phyloP scores from a whole-genome alignment of 1,140 invertebrate species.

The Drosophila burlai region DNA sequence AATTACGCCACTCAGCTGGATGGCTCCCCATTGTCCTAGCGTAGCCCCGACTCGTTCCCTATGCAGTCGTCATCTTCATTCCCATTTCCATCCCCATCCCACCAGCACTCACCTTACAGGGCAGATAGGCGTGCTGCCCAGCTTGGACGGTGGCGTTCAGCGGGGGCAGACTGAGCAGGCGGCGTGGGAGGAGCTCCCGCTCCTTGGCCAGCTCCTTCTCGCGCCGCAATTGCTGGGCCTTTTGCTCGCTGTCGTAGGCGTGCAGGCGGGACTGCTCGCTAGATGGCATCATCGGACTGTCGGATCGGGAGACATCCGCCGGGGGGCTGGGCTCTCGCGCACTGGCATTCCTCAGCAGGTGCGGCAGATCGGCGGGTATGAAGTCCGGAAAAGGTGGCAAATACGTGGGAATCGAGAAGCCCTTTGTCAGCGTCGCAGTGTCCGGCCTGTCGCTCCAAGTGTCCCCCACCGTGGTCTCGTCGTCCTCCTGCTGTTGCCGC shows the following conservation, averaged over 20 bases:
- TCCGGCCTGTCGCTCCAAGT: slow-evolving; percentile 68
- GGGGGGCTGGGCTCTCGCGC: not conserved
- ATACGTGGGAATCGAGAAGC: slow-evolving; percentile 76
- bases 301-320: slow-evolving; percentile 8
- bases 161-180: slow-evolving; percentile 62
- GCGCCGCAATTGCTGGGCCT: slow-evolving; percentile 60
- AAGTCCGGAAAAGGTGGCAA: slow-evolving; percentile 77
- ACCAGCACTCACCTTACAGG: slow-evolving; percentile 89
- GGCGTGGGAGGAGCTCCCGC: slow-evolving; percentile 52
- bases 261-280: slow-evolving; percentile 51
- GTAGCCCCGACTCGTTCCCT: not conserved
- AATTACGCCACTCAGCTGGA: slow-evolving; percentile 52
- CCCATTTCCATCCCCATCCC: not conserved
- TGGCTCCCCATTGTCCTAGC: slow-evolving; percentile 17
- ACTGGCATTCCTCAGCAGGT: slow-evolving; percentile 36
- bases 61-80: not conserved
- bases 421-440: slow-evolving; percentile 73
- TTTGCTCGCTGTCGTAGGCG: slow-evolving; percentile 75
- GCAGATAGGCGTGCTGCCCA: slow-evolving; percentile 93
- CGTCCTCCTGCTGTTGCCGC: slow-evolving; percentile 37
- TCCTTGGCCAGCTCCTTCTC: slow-evolving; percentile 72
- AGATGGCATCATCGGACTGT: not conserved
- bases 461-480: slow-evolving; percentile 43
- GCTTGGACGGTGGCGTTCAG: slow-evolving; percentile 93
- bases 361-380: slow-evolving; percentile 69